phyloP scores from a whole-genome alignment of 2,888 invertebrate species.

The Temnothorax rugatulus region DNA sequence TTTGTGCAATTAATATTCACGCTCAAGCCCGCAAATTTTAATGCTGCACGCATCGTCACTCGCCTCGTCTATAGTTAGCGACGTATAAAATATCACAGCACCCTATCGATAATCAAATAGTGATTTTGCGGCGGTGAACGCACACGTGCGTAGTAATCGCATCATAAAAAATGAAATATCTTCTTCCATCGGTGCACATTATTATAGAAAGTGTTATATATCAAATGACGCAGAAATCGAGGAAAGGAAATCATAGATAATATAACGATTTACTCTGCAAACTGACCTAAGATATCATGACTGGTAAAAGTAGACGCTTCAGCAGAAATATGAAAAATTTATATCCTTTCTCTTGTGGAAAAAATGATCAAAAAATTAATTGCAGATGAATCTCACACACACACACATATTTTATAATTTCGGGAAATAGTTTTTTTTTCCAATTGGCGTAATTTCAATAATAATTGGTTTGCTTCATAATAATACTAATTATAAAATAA shows the following conservation, averaged over 20 bases:
- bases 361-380: not conserved
- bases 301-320: conserved; percentile 26
- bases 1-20: conserved; percentile 39
- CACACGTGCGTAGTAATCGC: conserved; percentile 41
- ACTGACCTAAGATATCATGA: conserved; percentile 22
- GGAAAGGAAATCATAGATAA: conserved; percentile 13
- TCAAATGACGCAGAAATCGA: not conserved
- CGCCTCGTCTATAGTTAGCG: conserved; percentile 37
- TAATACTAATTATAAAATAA: not conserved
- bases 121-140: conserved; percentile 28
- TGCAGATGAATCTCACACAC: not conserved
- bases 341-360: not conserved
- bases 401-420: not conserved
- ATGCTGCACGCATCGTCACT: conserved; percentile 18
- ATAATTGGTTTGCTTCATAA: conserved; percentile 13
- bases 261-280: conserved; percentile 5
- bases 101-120: conserved; percentile 46
- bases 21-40: conserved; percentile 35
- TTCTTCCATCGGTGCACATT: conserved; percentile 11
- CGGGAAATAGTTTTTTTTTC: not conserved
- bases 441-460: not conserved
- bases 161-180: conserved; percentile 38
- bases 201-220: conserved; percentile 17
- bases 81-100: conserved; percentile 38
- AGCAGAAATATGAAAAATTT: conserved; percentile 33